phyloP scores from a whole-genome alignment of 2,888 invertebrate species.

The Drosophila colorata region DNA sequence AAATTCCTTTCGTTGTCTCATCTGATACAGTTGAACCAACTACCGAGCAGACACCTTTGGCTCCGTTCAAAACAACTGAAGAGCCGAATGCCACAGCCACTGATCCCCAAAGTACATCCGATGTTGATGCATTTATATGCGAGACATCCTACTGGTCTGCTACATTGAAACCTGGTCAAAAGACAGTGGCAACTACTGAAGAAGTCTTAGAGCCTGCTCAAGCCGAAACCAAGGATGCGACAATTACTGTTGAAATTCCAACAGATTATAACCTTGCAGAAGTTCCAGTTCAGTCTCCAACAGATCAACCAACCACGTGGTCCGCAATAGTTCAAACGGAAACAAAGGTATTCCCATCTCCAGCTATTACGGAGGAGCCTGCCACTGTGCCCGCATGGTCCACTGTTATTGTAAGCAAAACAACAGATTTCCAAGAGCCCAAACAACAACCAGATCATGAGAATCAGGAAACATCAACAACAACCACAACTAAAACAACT shows the following conservation, averaged over 20 bases:
- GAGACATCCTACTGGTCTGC: constrained; percentile 82
- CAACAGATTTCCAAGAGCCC: constrained; percentile 76
- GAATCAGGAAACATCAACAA: constrained; percentile 26
- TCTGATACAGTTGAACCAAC: constrained; percentile 1
- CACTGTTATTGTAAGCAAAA: constrained; percentile 72
- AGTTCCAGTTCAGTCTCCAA: constrained; percentile 76
- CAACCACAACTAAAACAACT: constrained; percentile 39
- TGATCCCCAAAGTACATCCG: constrained; percentile 4
- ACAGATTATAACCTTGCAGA: constrained; percentile 40
- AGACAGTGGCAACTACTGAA: constrained; percentile 20
- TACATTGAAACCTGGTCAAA: constrained; percentile 67
- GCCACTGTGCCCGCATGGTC: constrained; percentile 65
- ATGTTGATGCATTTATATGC: constrained; percentile 61
- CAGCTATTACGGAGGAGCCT: constrained; percentile 18
- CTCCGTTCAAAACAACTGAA: constrained; percentile 18
- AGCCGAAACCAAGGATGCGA: constrained; percentile 11
- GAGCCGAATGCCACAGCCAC: background rate
- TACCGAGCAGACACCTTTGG: constrained; percentile 22
- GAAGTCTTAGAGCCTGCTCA: constrained; percentile 31
- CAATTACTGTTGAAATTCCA: constrained; percentile 50
- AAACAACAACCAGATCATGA: constrained; percentile 53
- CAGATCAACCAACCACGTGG: constrained; percentile 80
- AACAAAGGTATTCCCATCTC: constrained; percentile 65
- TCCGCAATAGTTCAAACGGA: constrained; percentile 82
- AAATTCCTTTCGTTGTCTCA: constrained; percentile 1